Conservation (phyloP, 2,113 vertebrate species). For the Rhegmatorhina hoffmannsi region DNA sequence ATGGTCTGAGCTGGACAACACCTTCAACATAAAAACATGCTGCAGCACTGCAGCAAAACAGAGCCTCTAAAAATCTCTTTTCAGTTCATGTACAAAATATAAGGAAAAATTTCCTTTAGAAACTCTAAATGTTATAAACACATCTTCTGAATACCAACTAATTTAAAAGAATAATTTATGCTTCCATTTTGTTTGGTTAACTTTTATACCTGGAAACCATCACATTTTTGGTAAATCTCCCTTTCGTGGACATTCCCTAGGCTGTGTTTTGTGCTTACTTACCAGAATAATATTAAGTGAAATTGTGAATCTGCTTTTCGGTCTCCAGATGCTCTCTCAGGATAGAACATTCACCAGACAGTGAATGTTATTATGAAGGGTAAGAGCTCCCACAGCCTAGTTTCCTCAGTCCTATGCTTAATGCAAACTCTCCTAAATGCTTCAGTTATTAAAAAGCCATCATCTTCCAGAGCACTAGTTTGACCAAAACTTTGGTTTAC, state of each 20-base stretch:
- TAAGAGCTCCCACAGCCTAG: background rate
- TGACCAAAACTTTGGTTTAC: background rate
- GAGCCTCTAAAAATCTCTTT: background rate
- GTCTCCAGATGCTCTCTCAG: background rate
- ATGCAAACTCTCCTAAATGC: background rate
- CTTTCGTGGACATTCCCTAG: background rate
- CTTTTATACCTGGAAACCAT: background rate
- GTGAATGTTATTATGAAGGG: background rate
- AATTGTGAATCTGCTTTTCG: background rate
- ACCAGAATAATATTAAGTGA: background rate
- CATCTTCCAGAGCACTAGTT: background rate
- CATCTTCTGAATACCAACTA: background rate
- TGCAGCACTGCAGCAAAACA: background rate
- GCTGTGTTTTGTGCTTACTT: background rate
- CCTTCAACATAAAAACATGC: background rate
- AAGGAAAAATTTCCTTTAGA: background rate
- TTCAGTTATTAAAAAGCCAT: background rate
- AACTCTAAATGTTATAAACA: background rate
- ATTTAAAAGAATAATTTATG: background rate
- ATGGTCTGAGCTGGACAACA: background rate
- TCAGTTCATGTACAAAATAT: background rate
- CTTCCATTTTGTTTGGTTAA: background rate
- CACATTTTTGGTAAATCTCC: background rate
- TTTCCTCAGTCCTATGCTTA: background rate
- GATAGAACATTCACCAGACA: fast-evolving